These are phyloP conservation scores for Myrmophylax atrothorax DNA, from an alignment of 2,113 vertebrate genomes.

Conservation along the genomic window DNA sequence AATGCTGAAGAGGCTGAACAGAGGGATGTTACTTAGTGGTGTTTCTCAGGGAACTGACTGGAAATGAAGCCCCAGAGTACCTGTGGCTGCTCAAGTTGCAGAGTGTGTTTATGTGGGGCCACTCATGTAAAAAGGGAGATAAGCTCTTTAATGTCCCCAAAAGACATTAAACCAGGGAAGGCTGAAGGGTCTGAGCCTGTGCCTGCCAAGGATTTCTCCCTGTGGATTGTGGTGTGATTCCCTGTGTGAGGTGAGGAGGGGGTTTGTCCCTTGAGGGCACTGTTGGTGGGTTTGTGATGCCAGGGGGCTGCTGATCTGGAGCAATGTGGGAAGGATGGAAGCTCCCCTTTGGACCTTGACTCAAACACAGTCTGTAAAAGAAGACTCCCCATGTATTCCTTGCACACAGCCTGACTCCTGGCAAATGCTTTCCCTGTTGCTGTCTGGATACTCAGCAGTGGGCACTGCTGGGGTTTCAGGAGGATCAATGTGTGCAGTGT, in stretches of 20 bases:
- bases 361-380: not conserved
- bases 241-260: not conserved
- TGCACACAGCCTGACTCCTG: not conserved
- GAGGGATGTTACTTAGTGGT: not conserved
- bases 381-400: not conserved
- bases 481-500: not conserved
- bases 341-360: not conserved
- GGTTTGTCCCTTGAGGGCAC: not conserved
- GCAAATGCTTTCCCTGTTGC: not conserved
- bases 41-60: not conserved
- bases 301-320: not conserved
- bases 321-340: not conserved
- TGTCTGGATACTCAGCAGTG: not conserved
- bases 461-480: not conserved
- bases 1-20: not conserved
- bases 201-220: not conserved
- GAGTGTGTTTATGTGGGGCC: not conserved
- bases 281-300: not conserved
- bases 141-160: not conserved
- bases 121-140: not conserved
- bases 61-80: not conserved
- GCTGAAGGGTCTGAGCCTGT: not conserved
- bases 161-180: too few relatives aligned
- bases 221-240: accelerated
- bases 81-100: not conserved